Evolutionary conservation across 2,113 vertebrate genomes (phyloP).

Genomic region (Nycticorax nycticorax): DNA sequence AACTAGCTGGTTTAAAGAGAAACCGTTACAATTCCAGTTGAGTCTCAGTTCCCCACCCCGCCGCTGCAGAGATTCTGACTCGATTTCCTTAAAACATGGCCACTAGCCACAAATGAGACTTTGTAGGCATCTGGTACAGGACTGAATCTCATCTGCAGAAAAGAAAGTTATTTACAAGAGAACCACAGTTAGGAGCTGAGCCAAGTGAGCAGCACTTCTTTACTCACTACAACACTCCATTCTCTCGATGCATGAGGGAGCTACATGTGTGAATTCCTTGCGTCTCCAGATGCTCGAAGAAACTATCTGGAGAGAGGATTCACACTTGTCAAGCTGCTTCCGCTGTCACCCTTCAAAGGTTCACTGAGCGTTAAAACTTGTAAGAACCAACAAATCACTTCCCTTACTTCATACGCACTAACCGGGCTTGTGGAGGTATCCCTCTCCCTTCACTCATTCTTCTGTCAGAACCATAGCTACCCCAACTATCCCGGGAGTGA

Average conservation of each 20-base stretch:
- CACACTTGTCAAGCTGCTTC: neutral
- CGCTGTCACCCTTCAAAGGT: neutral
- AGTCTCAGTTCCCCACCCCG: neutral
- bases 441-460: constrained; percentile 76
- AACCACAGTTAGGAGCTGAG: neutral
- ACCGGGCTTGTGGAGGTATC: constrained; percentile 71
- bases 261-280: neutral
- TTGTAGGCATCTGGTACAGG: neutral
- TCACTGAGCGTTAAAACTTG: neutral
- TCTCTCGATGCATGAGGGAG: neutral
- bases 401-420: neutral
- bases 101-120: neutral
- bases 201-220: neutral
- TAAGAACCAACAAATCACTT: neutral
- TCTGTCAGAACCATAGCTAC: constrained; percentile 81
- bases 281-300: neutral
- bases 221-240: neutral
- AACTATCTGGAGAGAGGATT: neutral
- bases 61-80: neutral
- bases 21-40: accelerated
- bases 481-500: constrained; percentile 85
- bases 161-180: neutral
- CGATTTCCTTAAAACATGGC: neutral
- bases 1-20: neutral
- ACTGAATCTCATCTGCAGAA: neutral